Percentiles rank a stretch among this genome's conserved stretches.
Conservation (phyloP, 2,797 vertebrate species). For the Neosilurus hyrtlii region DNA sequence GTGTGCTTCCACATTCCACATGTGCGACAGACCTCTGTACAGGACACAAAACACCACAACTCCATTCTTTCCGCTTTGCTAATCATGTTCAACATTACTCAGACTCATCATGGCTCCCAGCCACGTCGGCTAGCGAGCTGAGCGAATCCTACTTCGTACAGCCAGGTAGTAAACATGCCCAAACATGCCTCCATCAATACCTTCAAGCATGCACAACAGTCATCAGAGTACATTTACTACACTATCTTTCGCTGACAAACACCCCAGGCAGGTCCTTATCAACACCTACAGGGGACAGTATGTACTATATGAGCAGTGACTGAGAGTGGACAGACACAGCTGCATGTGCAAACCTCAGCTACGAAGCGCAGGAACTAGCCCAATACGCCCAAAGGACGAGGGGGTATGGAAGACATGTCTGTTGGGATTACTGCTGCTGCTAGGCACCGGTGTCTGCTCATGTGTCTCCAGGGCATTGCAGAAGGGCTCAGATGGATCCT, state of each 20-base stretch:
- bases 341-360: slow-evolving; percentile 17
- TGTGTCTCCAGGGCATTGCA: slow-evolving; percentile 37
- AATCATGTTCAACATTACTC: neutral
- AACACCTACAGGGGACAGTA: slow-evolving; percentile 17
- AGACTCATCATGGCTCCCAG: neutral
- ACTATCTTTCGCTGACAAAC: neutral
- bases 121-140: neutral
- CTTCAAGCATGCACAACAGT: slow-evolving; percentile 18
- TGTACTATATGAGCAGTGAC: neutral
- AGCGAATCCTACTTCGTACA: slow-evolving; percentile 17
- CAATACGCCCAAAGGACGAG: slow-evolving; percentile 27
- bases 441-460: slow-evolving; percentile 48
- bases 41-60: neutral
- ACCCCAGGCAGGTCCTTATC: neutral
- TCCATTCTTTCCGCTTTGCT: neutral
- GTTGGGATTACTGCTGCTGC: slow-evolving; percentile 49
- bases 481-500: neutral
- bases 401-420: slow-evolving; percentile 19
- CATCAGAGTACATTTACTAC: neutral
- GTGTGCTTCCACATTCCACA: slow-evolving; percentile 10
- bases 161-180: slow-evolving; percentile 46
- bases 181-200: slow-evolving; percentile 45
- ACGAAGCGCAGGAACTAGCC: slow-evolving; percentile 6
- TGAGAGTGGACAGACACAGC: slow-evolving; percentile 3
- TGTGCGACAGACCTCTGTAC: too few relatives aligned